Conservation (phyloP, 1,140 invertebrate species). For the Drosophila pseudoananassae region DNA sequence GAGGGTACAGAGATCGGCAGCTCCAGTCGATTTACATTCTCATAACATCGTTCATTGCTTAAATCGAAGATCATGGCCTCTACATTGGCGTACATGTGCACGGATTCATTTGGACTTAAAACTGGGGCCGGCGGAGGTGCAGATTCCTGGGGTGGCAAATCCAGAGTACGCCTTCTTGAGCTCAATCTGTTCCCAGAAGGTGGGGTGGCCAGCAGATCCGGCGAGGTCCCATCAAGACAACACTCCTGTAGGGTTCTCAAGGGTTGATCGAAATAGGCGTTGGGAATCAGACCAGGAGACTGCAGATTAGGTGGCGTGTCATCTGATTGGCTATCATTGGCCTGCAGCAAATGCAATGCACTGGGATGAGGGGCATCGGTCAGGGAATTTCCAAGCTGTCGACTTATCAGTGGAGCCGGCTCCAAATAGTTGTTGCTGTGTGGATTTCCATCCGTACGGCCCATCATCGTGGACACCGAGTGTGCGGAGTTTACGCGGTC, state of each 20-base stretch:
- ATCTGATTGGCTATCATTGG: constrained; percentile 69
- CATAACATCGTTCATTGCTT: constrained; percentile 68
- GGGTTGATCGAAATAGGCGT: constrained; percentile 73
- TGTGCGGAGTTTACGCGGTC: constrained; percentile 59
- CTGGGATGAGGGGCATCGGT: constrained; percentile 15
- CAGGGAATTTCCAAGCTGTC: constrained; percentile 21
- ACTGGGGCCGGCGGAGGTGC: constrained; percentile 59
- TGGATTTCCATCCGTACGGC: constrained; percentile 49
- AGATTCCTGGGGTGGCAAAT: constrained; percentile 83
- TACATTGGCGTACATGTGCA: constrained; percentile 76
- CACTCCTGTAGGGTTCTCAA: constrained; percentile 61
- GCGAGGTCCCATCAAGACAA: constrained; percentile 75
- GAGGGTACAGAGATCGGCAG: constrained; percentile 46
- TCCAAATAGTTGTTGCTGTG: constrained; percentile 77
- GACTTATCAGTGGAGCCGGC: constrained; percentile 56
- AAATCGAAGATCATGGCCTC: constrained; percentile 58
- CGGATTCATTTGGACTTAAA: constrained; percentile 39
- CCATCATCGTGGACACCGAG: constrained; percentile 55
- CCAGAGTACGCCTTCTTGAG: constrained; percentile 49
- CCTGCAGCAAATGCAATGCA: constrained; percentile 1
- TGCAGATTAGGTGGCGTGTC: constrained; percentile 85
- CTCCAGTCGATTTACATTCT: constrained; percentile 69
- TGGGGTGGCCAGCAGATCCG: constrained; percentile 26
- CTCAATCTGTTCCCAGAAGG: constrained; percentile 28
- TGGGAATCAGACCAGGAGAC: constrained; percentile 57